A percentile compares a stretch with the other conserved stretches of the same genome.
These are phyloP conservation scores for Leptinotarsa haldemani DNA, from an alignment of 2,888 invertebrate species.

Conservation along the genomic window DNA sequence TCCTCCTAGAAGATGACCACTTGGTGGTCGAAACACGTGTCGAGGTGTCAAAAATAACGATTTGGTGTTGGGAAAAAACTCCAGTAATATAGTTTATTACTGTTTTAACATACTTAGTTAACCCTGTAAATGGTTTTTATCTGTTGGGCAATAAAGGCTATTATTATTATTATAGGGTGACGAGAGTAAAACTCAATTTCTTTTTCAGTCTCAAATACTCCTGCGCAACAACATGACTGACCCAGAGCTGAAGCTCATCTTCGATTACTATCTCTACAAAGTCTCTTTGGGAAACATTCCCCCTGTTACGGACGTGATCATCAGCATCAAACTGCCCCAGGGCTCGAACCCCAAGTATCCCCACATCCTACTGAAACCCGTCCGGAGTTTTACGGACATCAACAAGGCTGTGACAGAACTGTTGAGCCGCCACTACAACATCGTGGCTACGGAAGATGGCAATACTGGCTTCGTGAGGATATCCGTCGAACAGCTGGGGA, in stretches of 20 bases:
- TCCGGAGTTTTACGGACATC: slow-evolving; percentile 28
- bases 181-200: not conserved
- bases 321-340: slow-evolving; percentile 30
- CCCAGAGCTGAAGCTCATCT: slow-evolving; percentile 30
- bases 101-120: no score
- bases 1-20: no score
- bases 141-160: not conserved
- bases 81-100: no score
- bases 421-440: slow-evolving; percentile 22
- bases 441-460: slow-evolving; percentile 5
- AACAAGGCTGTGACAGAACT: slow-evolving; percentile 28
- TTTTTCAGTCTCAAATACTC: slow-evolving; percentile 26
- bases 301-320: slow-evolving; percentile 6
- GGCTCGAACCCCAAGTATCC: slow-evolving; percentile 16
- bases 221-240: slow-evolving; percentile 33
- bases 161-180: no score
- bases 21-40: no score
- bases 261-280: slow-evolving; percentile 26
- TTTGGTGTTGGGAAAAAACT: no score
- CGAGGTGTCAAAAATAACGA: no score
- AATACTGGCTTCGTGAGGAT: slow-evolving; percentile 16
- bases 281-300: not conserved
- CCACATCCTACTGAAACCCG: slow-evolving; percentile 16
- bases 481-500: slow-evolving; percentile 14
- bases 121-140: no score